A percentile compares a stretch with the other conserved stretches of the same genome.
Evolutionary conservation across 1,140 invertebrate species (phyloP).

Genomic region (Mya arenaria): DNA sequence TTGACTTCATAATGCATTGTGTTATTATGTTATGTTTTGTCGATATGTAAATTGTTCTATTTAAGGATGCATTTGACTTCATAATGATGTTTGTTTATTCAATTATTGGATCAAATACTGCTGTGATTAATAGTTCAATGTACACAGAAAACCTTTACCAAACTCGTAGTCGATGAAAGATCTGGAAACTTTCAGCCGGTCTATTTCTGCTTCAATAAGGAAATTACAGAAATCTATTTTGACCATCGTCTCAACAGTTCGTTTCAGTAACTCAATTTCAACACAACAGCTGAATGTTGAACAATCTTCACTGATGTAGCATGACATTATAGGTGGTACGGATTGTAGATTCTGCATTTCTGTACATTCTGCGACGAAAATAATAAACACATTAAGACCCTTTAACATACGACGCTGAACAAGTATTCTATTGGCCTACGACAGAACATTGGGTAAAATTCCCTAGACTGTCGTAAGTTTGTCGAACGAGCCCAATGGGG

Average conservation of each 20-base stretch:
- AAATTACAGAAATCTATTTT: no score
- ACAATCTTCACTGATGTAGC: background rate
- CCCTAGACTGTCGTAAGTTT: background rate
- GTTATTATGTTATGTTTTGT: no score
- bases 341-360: background rate
- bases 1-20: no score
- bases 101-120: no score
- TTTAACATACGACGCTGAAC: background rate
- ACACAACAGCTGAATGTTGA: background rate
- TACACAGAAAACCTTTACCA: no score
- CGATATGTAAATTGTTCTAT: no score
- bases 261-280: background rate
- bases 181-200: no score
- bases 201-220: no score
- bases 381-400: background rate
- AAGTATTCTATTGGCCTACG: background rate
- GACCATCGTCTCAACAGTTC: slow-evolving; percentile 7
- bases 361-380: background rate
- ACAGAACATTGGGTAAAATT: background rate
- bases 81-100: no score
- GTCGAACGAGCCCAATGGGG: background rate
- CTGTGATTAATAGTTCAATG: no score
- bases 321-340: background rate
- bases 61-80: no score
- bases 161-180: no score